Base-by-base conservation (phyloP, 2,113 vertebrate genomes). In the Prinia subflava region DNA sequence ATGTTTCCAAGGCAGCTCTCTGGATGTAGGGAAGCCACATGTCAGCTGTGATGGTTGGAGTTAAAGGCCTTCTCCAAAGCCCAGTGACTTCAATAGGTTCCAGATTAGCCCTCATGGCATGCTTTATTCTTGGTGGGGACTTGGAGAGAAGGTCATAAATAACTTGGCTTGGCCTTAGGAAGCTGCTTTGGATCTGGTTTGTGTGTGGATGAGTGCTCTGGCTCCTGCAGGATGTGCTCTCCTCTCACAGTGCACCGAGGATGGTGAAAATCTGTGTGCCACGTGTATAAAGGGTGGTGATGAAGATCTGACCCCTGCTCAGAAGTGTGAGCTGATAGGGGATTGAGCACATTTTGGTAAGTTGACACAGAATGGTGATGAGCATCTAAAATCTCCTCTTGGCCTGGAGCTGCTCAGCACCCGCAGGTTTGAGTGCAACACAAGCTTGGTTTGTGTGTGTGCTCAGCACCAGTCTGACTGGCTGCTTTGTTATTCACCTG, bases 221-320 rank as follows among this genome's bases (percentile, higher is more conserved):
- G 5, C 33, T 62, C 15, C 49, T 90, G 52, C n/a, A 76, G 39
- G 7, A 19, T 4, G 2, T 4, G 30, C 63, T 57, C 10, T 64
- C 3, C 24, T 81, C 60, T 83, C 14, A 2, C 60, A 42, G 4
- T 9, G 2, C 31, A 1, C 9, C 0, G 0, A 60, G 11, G 8
- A 35, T 63, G 25, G 18, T 22, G 17, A 39, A 74, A 84, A 59
- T 67, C 56, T 35, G 30, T 11, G 19, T 64, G 39, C 13, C 18
- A 21, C 0, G 0, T 50, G 35, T 50, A 5, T 2, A 28, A 31
- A 60, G 30, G 18, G 11, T 0, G 0, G 6, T 39, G 12, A 4
- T 19, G 35, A 63, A 50, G 35, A 12, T 35, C 8, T 18, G 2
- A 25, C 44, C 17, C 23, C 7, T 46, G 35, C 15, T 50, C 55